phyloP scores from a whole-genome alignment of 2,888 invertebrate species.

The Lasioglossum calceatum region DNA sequence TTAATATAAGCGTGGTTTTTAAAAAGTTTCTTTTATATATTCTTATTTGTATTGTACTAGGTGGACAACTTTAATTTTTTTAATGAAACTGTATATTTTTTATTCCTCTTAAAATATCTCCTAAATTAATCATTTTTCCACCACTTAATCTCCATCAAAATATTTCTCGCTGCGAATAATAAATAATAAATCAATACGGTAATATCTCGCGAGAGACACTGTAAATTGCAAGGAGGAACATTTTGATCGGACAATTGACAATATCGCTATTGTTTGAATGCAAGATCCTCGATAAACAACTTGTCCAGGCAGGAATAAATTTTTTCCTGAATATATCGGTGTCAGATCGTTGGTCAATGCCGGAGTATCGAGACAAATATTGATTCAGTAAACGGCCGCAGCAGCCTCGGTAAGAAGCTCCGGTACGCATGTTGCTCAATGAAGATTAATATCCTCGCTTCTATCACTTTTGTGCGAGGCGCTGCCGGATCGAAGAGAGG shows the following conservation, averaged over 20 bases:
- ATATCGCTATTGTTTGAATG: too few relatives aligned
- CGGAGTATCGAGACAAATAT: conserved; percentile 8
- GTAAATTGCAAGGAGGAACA: not conserved
- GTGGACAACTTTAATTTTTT: too few relatives aligned
- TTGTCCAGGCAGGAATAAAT: not conserved
- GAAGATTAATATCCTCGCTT: not conserved
- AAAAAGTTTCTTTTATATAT: too few relatives aligned
- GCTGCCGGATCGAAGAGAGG: conserved; percentile 18
- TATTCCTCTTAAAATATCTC: too few relatives aligned
- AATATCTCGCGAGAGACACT: too few relatives aligned
- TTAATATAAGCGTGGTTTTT: too few relatives aligned
- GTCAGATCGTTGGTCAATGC: not conserved
- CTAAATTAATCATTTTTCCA: too few relatives aligned
- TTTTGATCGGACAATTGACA: not conserved
- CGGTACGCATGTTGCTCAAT: not conserved
- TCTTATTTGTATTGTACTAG: too few relatives aligned
- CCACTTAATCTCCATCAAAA: too few relatives aligned
- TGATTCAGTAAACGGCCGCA: not conserved
- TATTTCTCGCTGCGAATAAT: too few relatives aligned
- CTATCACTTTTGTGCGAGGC: not conserved
- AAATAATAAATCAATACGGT: too few relatives aligned
- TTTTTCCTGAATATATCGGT: not conserved
- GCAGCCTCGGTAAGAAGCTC: not conserved
- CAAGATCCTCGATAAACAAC: not conserved
- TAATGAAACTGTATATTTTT: too few relatives aligned